These are phyloP conservation scores for Squalus acanthias DNA, from an alignment of 2,797 vertebrate genomes.

Conservation along the genomic window DNA sequence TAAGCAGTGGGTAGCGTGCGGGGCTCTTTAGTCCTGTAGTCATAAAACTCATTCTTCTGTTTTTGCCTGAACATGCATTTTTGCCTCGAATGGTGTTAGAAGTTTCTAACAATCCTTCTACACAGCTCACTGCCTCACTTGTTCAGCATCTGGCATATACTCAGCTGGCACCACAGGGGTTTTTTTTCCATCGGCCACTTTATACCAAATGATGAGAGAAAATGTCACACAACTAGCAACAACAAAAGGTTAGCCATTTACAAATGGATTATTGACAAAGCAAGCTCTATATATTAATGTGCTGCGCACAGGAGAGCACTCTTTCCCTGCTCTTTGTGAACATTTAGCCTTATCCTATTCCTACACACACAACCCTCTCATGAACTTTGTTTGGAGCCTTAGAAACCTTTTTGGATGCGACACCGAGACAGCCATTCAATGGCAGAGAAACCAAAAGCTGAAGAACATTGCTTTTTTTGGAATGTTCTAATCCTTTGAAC, in stretches of 20 bases:
- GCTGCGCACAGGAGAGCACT: not conserved
- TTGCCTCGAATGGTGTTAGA: not conserved
- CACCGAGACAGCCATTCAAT: not conserved
- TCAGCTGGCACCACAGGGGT: not conserved
- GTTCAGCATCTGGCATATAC: not conserved
- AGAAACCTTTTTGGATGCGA: not conserved
- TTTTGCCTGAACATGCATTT: not conserved
- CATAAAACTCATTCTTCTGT: not conserved
- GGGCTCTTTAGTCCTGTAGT: not conserved
- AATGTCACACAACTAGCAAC: not conserved
- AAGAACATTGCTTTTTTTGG: not conserved
- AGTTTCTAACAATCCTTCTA: too few relatives aligned
- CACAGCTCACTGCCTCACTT: not conserved
- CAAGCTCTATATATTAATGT: not conserved
- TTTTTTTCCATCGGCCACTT: not conserved
- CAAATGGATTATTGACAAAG: not conserved
- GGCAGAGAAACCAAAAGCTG: not conserved
- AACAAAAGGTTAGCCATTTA: not conserved
- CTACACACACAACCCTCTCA: not conserved
- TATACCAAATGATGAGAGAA: not conserved
- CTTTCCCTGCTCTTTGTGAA: not conserved
- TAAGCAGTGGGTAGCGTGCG: not conserved
- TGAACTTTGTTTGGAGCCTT: not conserved
- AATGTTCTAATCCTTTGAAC: not conserved
- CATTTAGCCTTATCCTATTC: not conserved